Evolutionary conservation across 2,888 invertebrate genomes (phyloP), one percentile per base, ranked within the genome.

Genomic region (Eupithecia tripunctaria): DNA sequence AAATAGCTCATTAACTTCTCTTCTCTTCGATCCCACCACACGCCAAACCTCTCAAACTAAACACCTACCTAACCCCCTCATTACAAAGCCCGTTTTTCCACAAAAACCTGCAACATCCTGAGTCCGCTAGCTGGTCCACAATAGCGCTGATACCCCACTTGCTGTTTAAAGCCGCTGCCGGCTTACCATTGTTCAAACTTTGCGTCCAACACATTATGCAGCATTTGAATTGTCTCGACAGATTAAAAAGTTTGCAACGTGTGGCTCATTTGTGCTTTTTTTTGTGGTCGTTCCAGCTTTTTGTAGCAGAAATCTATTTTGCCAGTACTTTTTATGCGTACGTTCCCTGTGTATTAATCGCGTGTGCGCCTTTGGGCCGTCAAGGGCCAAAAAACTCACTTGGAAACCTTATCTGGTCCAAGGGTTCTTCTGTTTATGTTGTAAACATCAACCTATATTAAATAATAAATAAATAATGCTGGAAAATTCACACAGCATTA

Each of bases 121-220:
- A 79, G 80, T 70, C 78, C 72, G 70, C 79, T 38, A 62, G 68
- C 29, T 72, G 60, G 29, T 67, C 60, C 70, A 79, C 78, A 79
- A 79, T 76, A 36, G 66, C 67, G 67, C 71, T 85, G 91, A 91
- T 91, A 91, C 80, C 87, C 88, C 90, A 90, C 89, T 90, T 88
- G 80, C 78, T 84, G 86, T 86, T 89, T 86, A 86, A n/a, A 88
- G 84, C 84, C 78, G 72, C 83, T 80, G 79, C 84, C 70, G 78
- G 87, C 84, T 88, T 86, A 83, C 87, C 81, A 90, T 90, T 90
- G 90, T 90, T 78, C 78, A 60, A 81, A 77, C 79, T 83, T 56
- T 84, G 80, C 72, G 81, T 76, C 82, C 84, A 82, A 79, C 86
- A 88, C 89, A 84, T 89, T 88, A 86, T 85, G 80, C 27, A 81